A percentile compares a stretch with the other conserved stretches of the same genome.
Evolutionary conservation across 2,888 invertebrate genomes (phyloP).

Genomic region (Scaptomyza caliginosa): DNA sequence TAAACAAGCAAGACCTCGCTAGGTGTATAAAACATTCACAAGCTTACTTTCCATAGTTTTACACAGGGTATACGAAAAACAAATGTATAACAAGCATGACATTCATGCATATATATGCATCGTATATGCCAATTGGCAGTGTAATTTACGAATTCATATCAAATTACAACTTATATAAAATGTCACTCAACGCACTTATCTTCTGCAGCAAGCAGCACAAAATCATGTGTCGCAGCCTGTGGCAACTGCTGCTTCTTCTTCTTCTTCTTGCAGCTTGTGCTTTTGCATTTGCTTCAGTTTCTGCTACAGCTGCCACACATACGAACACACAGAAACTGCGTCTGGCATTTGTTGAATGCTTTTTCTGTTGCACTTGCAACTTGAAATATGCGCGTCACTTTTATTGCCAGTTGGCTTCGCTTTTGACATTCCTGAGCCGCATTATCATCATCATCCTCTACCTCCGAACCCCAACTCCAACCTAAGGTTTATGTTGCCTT

Average conservation of each 20-base stretch:
- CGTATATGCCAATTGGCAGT: slow-evolving; percentile 57
- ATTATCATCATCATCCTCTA: neutral
- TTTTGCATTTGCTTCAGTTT: slow-evolving; percentile 40
- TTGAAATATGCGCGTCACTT: slow-evolving; percentile 74
- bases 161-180: slow-evolving; percentile 48
- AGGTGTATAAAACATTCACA: too few species aligned
- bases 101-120: neutral
- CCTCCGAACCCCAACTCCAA: neutral
- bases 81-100: neutral
- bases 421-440: slow-evolving; percentile 14
- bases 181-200: slow-evolving; percentile 63
- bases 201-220: slow-evolving; percentile 12
- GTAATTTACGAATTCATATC: slow-evolving; percentile 74
- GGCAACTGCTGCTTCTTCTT: slow-evolving; percentile 6
- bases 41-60: too few species aligned
- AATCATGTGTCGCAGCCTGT: slow-evolving; percentile 46
- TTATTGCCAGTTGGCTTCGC: slow-evolving; percentile 68
- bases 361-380: slow-evolving; percentile 70
- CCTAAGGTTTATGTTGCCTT: slow-evolving; percentile 44
- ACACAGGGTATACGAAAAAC: neutral
- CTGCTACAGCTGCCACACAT: slow-evolving; percentile 4
- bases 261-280: slow-evolving; percentile 22
- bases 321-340: slow-evolving; percentile 12
- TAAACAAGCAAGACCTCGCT: neutral
- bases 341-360: slow-evolving; percentile 76